These are phyloP conservation scores for Drosophila pruinosa DNA, from an alignment of 1,140 invertebrate species.

Conservation along the genomic window DNA sequence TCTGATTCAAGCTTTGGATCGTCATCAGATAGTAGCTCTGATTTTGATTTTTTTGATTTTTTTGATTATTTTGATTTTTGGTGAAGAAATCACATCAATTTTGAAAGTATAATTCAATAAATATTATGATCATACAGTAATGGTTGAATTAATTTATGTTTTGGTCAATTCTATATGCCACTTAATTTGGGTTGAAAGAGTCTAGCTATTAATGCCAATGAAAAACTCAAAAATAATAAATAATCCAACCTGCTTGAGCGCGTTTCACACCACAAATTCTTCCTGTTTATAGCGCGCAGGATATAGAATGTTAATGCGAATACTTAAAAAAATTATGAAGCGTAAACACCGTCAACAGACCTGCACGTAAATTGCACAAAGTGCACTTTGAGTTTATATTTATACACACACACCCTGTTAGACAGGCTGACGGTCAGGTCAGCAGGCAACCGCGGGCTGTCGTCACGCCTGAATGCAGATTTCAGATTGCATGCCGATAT, in stretches of 20 bases:
- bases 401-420: not conserved
- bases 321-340: constrained; percentile 56
- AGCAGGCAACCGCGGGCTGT: not conserved
- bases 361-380: constrained; percentile 52
- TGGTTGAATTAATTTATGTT: too few relatives aligned
- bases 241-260: constrained; percentile 13
- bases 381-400: constrained; percentile 11
- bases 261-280: constrained; percentile 19
- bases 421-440: not conserved
- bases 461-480: constrained; percentile 60
- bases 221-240: constrained; percentile 48
- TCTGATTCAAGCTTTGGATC: too few relatives aligned
- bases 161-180: too few relatives aligned
- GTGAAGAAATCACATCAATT: not conserved
- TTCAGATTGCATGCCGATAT: constrained; percentile 69
- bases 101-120: not conserved
- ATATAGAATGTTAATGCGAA: constrained; percentile 55
- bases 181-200: not conserved
- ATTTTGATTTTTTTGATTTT: too few relatives aligned
- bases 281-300: constrained; percentile 16
- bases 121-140: not conserved
- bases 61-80: too few relatives aligned
- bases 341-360: constrained; percentile 44
- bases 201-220: constrained; percentile 35
- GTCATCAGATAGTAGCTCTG: too few relatives aligned